These are phyloP conservation scores for Atta colombica DNA, from an alignment of 1,140 invertebrate species.

Conservation along the genomic window DNA sequence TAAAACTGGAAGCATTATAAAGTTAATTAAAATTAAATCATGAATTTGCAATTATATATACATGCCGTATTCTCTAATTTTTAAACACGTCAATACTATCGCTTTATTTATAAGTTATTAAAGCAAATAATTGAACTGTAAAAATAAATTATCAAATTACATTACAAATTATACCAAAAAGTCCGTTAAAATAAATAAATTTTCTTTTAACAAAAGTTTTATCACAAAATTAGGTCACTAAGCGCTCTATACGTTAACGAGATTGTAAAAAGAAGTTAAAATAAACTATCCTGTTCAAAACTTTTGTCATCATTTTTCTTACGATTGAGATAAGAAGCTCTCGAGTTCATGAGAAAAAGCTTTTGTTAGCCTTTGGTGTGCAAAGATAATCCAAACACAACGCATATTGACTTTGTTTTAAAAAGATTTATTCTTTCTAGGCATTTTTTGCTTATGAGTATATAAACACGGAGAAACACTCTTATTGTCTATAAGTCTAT, in stretches of 20 bases:
- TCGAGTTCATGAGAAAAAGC: slow-evolving; percentile 40
- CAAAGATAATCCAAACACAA: slow-evolving; percentile 51
- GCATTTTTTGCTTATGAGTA: not conserved
- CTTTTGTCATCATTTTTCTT: slow-evolving; percentile 51
- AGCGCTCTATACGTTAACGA: slow-evolving; percentile 25
- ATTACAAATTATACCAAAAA: not conserved
- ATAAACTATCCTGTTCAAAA: slow-evolving; percentile 51
- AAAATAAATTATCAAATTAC: not conserved
- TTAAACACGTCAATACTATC: not conserved
- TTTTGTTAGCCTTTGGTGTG: slow-evolving; percentile 4
- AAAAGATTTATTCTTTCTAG: slow-evolving; percentile 13
- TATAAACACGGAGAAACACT: not conserved
- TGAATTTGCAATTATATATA: not conserved
- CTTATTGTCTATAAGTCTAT: not conserved
- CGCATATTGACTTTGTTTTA: slow-evolving; percentile 21
- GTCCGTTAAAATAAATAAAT: not conserved
- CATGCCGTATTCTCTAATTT: not conserved
- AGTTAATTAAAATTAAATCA: slow-evolving; percentile 16
- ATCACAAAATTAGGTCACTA: slow-evolving; percentile 6
- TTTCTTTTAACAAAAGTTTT: not conserved
- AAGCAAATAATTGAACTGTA: not conserved
- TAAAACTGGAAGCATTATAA: not conserved
- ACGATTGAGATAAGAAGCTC: slow-evolving; percentile 19
- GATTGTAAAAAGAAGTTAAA: slow-evolving; percentile 58
- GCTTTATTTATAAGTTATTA: not conserved